Conservation (phyloP, 2,888 invertebrate genomes). For the Tetramorium bicarinatum region DNA sequence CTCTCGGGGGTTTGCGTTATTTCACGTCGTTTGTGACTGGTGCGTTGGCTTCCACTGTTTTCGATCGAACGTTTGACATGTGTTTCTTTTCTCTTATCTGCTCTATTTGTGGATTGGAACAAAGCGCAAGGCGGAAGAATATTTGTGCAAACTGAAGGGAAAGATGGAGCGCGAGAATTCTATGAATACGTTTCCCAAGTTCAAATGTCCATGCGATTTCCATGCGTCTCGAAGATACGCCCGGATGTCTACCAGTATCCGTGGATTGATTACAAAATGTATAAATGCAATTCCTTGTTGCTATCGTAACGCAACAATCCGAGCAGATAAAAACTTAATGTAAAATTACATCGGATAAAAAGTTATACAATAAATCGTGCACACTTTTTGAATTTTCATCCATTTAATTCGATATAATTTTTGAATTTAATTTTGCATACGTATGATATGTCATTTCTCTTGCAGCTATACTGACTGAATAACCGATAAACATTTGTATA, state of each 20-base stretch:
- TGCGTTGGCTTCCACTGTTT: conserved; percentile 24
- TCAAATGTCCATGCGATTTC: conserved; percentile 79
- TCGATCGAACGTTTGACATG: conserved; percentile 50
- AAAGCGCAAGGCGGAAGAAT: conserved; percentile 44
- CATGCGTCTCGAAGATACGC: conserved; percentile 69
- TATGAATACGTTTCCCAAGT: conserved; percentile 81
- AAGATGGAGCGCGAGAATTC: conserved; percentile 62
- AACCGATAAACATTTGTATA: neutral
- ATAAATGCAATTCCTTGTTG: neutral
- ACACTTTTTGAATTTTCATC: neutral
- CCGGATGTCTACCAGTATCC: neutral
- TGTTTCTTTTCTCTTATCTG: conserved; percentile 52
- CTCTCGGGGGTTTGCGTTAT: conserved; percentile 76
- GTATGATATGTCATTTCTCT: neutral
- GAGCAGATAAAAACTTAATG: neutral
- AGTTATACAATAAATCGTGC: conserved; percentile 5
- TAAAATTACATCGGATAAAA: conserved; percentile 5
- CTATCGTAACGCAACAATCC: conserved; percentile 15
- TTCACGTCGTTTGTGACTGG: conserved; percentile 77
- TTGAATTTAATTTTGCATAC: neutral
- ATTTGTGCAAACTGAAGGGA: conserved; percentile 45
- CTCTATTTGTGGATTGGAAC: conserved; percentile 55
- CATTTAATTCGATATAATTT: conserved; percentile 4
- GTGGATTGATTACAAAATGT: conserved; percentile 22
- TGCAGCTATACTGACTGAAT: neutral